phyloP scores from a whole-genome alignment of 2,888 invertebrate species.

The Nowickia ferox region DNA sequence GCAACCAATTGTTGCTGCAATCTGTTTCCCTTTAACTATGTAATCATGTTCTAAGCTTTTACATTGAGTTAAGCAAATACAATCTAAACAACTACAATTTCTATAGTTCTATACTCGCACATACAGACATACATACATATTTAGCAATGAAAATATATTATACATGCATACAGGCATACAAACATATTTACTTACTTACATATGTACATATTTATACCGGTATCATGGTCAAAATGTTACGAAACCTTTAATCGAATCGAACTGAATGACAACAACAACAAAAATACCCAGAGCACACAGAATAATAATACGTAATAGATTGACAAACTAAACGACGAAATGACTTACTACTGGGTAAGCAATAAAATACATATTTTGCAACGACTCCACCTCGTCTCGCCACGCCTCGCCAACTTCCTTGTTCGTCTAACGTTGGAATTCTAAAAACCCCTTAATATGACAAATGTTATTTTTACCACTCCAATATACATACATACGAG shows the following conservation, averaged over 20 bases:
- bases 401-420: not conserved
- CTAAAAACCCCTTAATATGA: constrained; percentile 35
- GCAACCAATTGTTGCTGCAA: constrained; percentile 69
- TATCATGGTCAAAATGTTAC: constrained; percentile 69
- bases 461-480: constrained; percentile 64
- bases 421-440: not conserved
- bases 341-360: constrained; percentile 27
- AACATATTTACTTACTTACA: not conserved
- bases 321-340: constrained; percentile 57
- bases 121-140: constrained; percentile 10
- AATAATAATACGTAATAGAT: constrained; percentile 66
- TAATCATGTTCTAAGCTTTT: constrained; percentile 62
- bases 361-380: constrained; percentile 38
- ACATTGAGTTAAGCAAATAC: constrained; percentile 43
- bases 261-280: constrained; percentile 25
- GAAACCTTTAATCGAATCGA: constrained; percentile 68
- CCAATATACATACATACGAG: not conserved
- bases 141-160: not conserved
- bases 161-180: constrained; percentile 5
- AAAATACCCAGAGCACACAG: constrained; percentile 6
- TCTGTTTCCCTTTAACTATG: constrained; percentile 55
- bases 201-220: constrained; percentile 54
- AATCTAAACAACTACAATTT: constrained; percentile 22
- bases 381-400: constrained; percentile 18
- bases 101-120: not conserved